Base-by-base conservation (phyloP, 1,140 invertebrate genomes). In the Agraylea sexmaculata region DNA sequence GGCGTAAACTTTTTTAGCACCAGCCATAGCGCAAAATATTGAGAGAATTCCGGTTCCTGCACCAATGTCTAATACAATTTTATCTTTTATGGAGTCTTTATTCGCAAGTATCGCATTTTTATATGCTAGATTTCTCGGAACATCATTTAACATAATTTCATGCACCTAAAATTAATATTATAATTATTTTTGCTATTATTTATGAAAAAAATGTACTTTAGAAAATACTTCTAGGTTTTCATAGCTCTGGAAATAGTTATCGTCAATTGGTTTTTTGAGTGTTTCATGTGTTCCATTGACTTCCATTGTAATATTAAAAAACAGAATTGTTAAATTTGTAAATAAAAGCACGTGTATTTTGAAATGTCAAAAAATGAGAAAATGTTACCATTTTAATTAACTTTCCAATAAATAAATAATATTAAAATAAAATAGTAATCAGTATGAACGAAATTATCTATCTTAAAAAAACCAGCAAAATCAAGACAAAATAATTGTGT, bases 21-120 rank as follows among this genome's bases (percentile, higher is more conserved):
- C 94, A 39, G 90, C 90, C 64, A 89, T 81, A 12, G 90, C 91
- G 57, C 87, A 88, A 71, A 95, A 95, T 73, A 98, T 82, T 13
- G 91, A 95, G 7, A 99, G 68, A 53, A 99, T 97, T 18, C 82
- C 92, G 20, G 94, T 97, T 2, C 95, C 95, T 62, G 91, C 94
- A 11, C 95, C 95, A 37, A 99, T 82, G 70, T 99, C 95, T 51
- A 99, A 67, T 12, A 95, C 83, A 25, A 76, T 64, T 69, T 90
- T 92, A 33, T 76, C 77, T 55, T 69, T 64, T 44, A 84, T 75
- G 39, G 67, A 57, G 1, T 57, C 49, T 46, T 59, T 62, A 50
- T 93, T 93, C 27, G 77, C 69, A 21, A 80, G 64, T 53, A 95
- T 87, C 1, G 89, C 86, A 53, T 85, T 75, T 49, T 76, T 71